These are phyloP conservation scores for Orcinus orca DNA, from an alignment of 2,113 vertebrate genomes.

Conservation along the genomic window DNA sequence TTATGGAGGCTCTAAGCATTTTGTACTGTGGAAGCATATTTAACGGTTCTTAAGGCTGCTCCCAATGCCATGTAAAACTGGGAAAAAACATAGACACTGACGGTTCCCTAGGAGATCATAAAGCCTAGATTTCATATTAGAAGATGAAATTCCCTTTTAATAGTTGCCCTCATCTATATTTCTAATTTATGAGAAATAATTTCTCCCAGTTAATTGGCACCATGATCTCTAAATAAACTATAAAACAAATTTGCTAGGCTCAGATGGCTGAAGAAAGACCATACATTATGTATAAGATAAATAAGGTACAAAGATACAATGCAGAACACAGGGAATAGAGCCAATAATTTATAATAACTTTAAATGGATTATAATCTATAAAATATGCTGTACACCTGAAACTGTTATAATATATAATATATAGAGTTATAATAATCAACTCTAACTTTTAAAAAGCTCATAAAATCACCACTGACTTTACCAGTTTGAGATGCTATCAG, in stretches of 20 bases:
- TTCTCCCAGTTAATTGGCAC: not conserved
- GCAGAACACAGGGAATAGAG: too few species aligned
- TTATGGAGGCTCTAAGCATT: not conserved
- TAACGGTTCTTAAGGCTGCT: not conserved
- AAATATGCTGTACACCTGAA: not conserved
- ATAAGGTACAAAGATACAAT: not conserved
- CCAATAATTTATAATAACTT: not conserved
- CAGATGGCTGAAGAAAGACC: not conserved
- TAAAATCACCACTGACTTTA: not conserved
- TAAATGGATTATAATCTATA: not conserved
- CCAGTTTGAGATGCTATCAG: not conserved
- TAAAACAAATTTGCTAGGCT: accelerated
- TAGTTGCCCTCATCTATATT: not conserved
- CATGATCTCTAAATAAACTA: not conserved
- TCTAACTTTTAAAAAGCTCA: not conserved
- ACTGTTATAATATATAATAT: too few species aligned
- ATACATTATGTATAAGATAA: too few species aligned
- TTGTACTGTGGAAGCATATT: not conserved
- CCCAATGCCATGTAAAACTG: accelerated
- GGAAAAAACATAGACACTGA: too few species aligned
- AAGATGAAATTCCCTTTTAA: not conserved
- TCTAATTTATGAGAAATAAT: not conserved
- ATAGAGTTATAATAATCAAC: not conserved
- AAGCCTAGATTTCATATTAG: not conserved
- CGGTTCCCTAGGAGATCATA: too few species aligned